These are phyloP conservation scores for Heliconius erato DNA, from an alignment of 2,888 invertebrate species.

Conservation along the genomic window DNA sequence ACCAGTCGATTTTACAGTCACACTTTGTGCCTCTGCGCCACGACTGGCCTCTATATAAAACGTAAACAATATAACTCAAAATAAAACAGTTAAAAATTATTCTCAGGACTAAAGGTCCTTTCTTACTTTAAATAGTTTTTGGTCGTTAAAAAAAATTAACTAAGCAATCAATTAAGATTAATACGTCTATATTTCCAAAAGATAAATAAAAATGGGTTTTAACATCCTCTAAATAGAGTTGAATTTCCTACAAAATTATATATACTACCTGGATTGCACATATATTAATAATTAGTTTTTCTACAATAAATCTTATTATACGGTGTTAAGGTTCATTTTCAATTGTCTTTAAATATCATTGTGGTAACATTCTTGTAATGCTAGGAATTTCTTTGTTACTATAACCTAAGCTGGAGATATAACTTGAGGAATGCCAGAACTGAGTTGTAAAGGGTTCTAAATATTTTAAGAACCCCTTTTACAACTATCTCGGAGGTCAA, in stretches of 20 bases:
- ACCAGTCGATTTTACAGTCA: no score
- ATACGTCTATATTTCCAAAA: background rate
- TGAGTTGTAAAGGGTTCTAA: background rate
- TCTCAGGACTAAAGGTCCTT: background rate
- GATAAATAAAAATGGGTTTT: background rate
- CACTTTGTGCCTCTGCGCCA: no score
- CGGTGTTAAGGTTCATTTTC: background rate
- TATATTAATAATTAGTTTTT: background rate
- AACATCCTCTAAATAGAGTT: background rate
- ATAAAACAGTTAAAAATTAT: background rate
- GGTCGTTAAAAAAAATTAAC: background rate
- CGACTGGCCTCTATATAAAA: no score
- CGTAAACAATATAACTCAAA: no score
- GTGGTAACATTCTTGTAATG: conserved; percentile 4
- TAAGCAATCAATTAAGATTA: background rate
- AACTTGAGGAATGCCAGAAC: conserved; percentile 11
- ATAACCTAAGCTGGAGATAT: background rate
- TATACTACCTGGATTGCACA: conserved; percentile 3
- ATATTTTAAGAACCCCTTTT: conserved; percentile 1
- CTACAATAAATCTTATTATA: background rate
- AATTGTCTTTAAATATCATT: background rate
- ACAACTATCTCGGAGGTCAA: conserved; percentile 1
- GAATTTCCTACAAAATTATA: background rate
- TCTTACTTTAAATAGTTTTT: background rate
- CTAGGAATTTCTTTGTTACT: conserved; percentile 17